Evolutionary conservation across 1,140 invertebrate species (phyloP).

Genomic region (Drosophila lacertosa): DNA sequence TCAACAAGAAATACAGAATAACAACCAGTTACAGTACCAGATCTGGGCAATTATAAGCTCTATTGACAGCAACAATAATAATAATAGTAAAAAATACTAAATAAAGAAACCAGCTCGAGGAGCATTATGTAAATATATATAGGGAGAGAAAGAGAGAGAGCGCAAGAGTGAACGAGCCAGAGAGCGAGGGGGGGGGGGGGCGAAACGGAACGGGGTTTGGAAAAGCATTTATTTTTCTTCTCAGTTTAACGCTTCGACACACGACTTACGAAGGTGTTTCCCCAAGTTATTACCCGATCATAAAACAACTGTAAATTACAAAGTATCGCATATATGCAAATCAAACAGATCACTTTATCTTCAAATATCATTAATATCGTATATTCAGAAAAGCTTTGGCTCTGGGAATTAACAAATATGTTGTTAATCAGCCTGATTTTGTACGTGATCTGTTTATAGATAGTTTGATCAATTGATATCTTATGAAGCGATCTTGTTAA

Average conservation of each 20-base stretch:
- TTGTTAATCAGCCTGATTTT: too few relatives aligned
- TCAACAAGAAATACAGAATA: not conserved
- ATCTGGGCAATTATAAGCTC: not conserved
- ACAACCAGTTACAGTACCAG: constrained; percentile 5
- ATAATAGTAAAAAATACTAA: not conserved
- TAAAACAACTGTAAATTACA: not conserved
- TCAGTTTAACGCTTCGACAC: not conserved
- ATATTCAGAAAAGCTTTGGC: not conserved
- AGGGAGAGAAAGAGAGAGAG: not conserved
- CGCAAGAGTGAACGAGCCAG: too few relatives aligned
- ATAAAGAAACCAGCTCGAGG: not conserved
- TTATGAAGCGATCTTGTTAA: too few relatives aligned
- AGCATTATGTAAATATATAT: not conserved
- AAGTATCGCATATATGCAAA: not conserved
- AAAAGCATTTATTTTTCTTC: not conserved
- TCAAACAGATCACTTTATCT: not conserved
- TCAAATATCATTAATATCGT: not conserved
- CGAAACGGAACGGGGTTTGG: too few relatives aligned
- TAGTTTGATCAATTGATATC: too few relatives aligned
- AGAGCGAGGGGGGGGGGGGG: not conserved
- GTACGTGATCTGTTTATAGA: too few relatives aligned
- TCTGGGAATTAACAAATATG: too few relatives aligned
- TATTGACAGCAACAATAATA: not conserved
- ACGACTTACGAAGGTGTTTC: not conserved
- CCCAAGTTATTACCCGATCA: not conserved